Base-by-base conservation (phyloP, 2,888 invertebrate species). In the Acronicta leporina region DNA sequence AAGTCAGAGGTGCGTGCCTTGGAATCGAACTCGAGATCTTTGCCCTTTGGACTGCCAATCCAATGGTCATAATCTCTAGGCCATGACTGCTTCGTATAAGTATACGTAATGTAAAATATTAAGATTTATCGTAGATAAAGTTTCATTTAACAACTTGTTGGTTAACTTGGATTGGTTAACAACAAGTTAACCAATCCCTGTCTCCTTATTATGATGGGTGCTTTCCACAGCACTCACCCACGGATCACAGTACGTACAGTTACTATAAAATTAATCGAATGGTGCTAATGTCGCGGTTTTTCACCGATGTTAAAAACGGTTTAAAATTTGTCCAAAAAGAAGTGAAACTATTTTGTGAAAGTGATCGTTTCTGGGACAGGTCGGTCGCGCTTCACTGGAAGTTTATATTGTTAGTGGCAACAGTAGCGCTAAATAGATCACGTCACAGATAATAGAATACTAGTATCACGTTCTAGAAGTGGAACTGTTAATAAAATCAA, bases 301-400 rank as follows among this genome's bases (percentile, higher is more conserved):
- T 58, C 54, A 42, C 16, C 42, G 13, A n/a, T 38, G 14, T 55
- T 46, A 25, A 15, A 16, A 51, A 58, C 54, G 48, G 60, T 71
- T 61, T n/a, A n/a, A 27, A 52, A 64, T 53, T 45, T 55, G 54
- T 59, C 45, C 61, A 65, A 73, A 75, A 76, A 73, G 63, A 76
- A 76, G 68, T 63, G 68, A 70, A 74, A 71, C 61, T 57, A 48
- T 46, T 57, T 49, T 75, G 87, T 82, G 86, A 88, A 89, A 89
- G 88, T 79, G 60, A 56, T 55, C 56, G 75, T 74, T 80, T 79
- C 68, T 85, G 72, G 83, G 67, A 27, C 83, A 68, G 48, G 52
- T 54, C 15, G 43, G 83, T 81, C 70, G 67, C 75, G 83, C 80
- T 83, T 82, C 79, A 80, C 50, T 82, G 70, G 44, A 53, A 58